Evolutionary conservation across 2,888 invertebrate species (phyloP), one percentile per base, ranked within the genome.

Genomic region (Heliconius sara): DNA sequence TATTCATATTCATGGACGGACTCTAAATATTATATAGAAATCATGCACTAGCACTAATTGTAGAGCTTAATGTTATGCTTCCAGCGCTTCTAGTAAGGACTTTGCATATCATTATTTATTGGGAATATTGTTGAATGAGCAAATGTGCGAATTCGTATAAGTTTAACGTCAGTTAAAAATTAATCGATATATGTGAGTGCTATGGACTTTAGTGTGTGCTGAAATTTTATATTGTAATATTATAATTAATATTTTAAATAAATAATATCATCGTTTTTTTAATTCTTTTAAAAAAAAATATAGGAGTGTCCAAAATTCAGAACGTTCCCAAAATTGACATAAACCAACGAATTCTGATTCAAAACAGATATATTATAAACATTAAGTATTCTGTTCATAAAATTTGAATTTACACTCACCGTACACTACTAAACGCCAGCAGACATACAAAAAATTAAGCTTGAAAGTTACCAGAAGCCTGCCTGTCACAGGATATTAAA

Each of bases 401-500:
- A 39, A 39, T n/a, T 22, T 12, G 67, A 67, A 67, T 12, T 34
- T 7, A 39, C 39, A 22, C 12, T 39, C 34, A 67, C 16, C 22
- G 16, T 47, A 16, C 47, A 47, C 13, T 47, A 47, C 12, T 47
- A 6, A 70, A 16, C 43, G 12, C 25, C 39, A 66, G 30, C 4
- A 67, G 39, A 27, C 65, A 27, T 43, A 65, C 68, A 79, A 63
- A 43, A 60, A 76, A n/a, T 52, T n/a, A 65, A 72, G 34, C 52
- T 66, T 39, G 12, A 67, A 70, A 63, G 65, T 27, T 47, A 63
- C n/a, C 43, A 67, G 39, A 16, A 76, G n/a, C 65, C 34, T 65
- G 73, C 27, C 79, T 65, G 47, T 76, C 75, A 30, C 71, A 16
- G 30, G 75, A 78, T 79, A 79, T 81, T 79, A 79, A 79, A 81